Conservation (phyloP, 2,888 invertebrate genomes). For the Andrena camellia region DNA sequence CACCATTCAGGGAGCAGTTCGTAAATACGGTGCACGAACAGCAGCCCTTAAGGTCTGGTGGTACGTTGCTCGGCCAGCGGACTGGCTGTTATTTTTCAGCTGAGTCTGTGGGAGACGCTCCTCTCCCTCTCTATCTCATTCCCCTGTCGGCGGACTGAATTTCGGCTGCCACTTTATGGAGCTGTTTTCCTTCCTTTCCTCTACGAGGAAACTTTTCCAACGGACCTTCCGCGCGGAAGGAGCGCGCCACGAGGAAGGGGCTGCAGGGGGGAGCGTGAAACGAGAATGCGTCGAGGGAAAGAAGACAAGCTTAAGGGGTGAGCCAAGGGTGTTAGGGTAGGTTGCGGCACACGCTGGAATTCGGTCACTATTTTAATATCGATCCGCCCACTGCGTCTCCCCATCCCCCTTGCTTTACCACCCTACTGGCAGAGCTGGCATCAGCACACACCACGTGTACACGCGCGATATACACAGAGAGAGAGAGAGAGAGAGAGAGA, state of each 20-base stretch:
- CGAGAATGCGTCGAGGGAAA: conserved; percentile 37
- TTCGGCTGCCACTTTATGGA: conserved; percentile 67
- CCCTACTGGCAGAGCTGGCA: not conserved
- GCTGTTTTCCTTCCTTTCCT: conserved; percentile 63
- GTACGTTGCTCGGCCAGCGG: conserved; percentile 21
- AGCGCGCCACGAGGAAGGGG: conserved; percentile 39
- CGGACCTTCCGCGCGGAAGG: conserved; percentile 47
- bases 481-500: too few species aligned
- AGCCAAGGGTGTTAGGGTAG: conserved; percentile 80
- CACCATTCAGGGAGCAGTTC: conserved; percentile 32
- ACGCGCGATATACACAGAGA: conserved; percentile 11
- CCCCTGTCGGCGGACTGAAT: conserved; percentile 46
- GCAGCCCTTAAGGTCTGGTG: conserved; percentile 30
- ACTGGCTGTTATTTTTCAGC: conserved; percentile 59
- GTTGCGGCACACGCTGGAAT: conserved; percentile 82
- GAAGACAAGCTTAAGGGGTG: conserved; percentile 71
- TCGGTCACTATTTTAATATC: conserved; percentile 85
- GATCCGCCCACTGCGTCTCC: conserved; percentile 77
- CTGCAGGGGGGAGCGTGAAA: conserved; percentile 2
- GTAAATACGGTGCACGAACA: conserved; percentile 38
- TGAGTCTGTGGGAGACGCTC: conserved; percentile 30
- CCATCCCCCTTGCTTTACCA: conserved; percentile 31
- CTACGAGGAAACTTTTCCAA: conserved; percentile 63
- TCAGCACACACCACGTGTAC: conserved; percentile 19
- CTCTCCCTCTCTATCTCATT: not conserved